Base-by-base conservation (phyloP, 2,797 vertebrate species). In the Xiphorhynchus erythropygius region DNA sequence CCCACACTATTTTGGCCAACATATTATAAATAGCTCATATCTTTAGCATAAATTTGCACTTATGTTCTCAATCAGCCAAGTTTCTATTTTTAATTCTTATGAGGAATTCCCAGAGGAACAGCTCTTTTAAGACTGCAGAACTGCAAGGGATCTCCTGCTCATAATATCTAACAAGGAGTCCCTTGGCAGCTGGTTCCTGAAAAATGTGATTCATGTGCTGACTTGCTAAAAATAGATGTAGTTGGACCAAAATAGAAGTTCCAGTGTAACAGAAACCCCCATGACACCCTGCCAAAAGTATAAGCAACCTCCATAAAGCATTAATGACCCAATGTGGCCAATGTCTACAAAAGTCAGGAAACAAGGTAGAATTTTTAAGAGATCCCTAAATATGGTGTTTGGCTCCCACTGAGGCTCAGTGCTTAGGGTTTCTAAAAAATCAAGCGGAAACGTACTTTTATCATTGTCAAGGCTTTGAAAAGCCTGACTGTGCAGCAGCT, bases 61-160 rank as follows among this genome's bases (percentile, higher is more conserved):
- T 63, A 33, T 11, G 6, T 70, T 95, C 56, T 80, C 65, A 92
- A 59, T 85, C 62, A 89, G 21, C 5, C 59, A 80, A 59, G 33
- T 80, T 84, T 49, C 81, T 92, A 77, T 87, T 94, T 96, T 94
- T 92, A 93, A 46, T 74, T 87, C 24, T 69, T 80, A 60, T 74
- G 46, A 80, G 82, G 57, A 90, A 76, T 62, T 79, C 85, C 65
- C 87, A 59, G 65, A 74, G 62, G 76, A 93, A 33, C 28, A 65
- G 13, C 17, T 90, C 56, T 90, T 91, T 93, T 65, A 81, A 68
- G n/a, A 68, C 24, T 0, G 0, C 27, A 44, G 73, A 88, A 86
- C 13, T n/a, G 17, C 13, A 70, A 83, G 70, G 80, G 44, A 90
- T 84, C 77, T 95, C 94, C 80, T 52, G 65, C 76, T 86, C 62